Percentiles rank a stretch among this genome's conserved stretches.
Evolutionary conservation across 2,888 invertebrate genomes (phyloP).

Genomic region (Meghimatium bilineatum): DNA sequence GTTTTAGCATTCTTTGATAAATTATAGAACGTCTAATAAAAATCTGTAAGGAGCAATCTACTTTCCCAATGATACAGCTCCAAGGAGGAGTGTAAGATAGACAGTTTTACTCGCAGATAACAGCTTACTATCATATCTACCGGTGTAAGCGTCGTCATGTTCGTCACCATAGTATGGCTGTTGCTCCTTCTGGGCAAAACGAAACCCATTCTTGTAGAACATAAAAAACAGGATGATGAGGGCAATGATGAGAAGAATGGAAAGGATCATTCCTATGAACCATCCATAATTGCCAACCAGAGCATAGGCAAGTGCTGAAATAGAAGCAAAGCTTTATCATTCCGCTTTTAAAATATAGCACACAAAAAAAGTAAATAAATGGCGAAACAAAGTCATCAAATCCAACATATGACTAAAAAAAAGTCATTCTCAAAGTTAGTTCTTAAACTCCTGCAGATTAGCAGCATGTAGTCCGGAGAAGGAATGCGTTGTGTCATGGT

Average conservation of each 20-base stretch:
- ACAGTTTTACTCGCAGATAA: conserved; percentile 21
- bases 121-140: conserved; percentile 56
- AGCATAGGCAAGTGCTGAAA: conserved; percentile 64
- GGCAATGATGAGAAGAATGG: conserved; percentile 71
- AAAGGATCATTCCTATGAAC: conserved; percentile 77
- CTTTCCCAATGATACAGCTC: conserved; percentile 20
- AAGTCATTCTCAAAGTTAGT: too few relatives aligned
- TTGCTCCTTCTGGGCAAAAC: conserved; percentile 41
- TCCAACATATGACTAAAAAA: too few relatives aligned
- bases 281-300: conserved; percentile 75
- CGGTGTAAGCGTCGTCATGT: conserved; percentile 47
- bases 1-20: not conserved
- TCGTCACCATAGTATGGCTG: conserved; percentile 38
- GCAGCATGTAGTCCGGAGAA: too few relatives aligned
- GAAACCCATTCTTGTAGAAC: conserved; percentile 47
- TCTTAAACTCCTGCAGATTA: too few relatives aligned
- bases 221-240: conserved; percentile 70
- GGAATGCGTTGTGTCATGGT: too few relatives aligned
- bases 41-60: not conserved
- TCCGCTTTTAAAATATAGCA: not conserved
- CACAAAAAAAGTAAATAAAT: not conserved
- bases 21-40: not conserved
- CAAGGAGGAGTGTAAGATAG: conserved; percentile 21
- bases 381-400: too few relatives aligned
- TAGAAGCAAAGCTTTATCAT: not conserved